phyloP scores from a whole-genome alignment of 2,113 vertebrate species.

The Pica pica region DNA sequence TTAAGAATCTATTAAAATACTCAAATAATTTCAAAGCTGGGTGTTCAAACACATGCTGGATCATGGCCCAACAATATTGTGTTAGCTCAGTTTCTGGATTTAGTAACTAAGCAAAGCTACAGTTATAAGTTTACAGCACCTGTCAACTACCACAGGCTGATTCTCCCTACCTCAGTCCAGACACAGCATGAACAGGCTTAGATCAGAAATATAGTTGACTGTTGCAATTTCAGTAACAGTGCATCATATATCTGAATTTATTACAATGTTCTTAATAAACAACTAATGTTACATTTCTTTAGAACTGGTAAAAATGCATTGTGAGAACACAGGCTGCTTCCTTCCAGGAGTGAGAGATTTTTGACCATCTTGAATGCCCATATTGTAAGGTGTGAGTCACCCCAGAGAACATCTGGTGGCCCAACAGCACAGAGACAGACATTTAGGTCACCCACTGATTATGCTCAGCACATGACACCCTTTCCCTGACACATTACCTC shows the following conservation, averaged over 20 bases:
- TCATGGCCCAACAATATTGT: not conserved
- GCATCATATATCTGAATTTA: not conserved
- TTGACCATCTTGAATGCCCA: not conserved
- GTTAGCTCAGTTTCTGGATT: not conserved
- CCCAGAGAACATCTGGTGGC: not conserved
- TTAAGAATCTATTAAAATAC: not conserved
- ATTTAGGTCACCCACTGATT: not conserved
- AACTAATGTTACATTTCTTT: not conserved
- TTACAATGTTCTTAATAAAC: not conserved
- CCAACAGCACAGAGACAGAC: not conserved
- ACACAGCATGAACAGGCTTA: not conserved
- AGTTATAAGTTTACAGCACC: not conserved
- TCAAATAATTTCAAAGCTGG: not conserved
- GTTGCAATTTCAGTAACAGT: not conserved
- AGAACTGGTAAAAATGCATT: not conserved
- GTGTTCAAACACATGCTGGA: not conserved
- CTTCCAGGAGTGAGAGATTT: not conserved
- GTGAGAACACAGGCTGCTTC: not conserved
- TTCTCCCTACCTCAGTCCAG: not conserved
- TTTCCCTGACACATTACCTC: not conserved
- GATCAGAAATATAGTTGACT: not conserved
- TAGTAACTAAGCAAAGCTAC: not conserved
- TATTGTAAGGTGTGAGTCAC: accelerated
- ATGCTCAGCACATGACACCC: not conserved
- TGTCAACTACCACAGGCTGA: not conserved